These are phyloP conservation scores for Garra rufa DNA, from an alignment of 2,113 vertebrate species.

Conservation along the genomic window DNA sequence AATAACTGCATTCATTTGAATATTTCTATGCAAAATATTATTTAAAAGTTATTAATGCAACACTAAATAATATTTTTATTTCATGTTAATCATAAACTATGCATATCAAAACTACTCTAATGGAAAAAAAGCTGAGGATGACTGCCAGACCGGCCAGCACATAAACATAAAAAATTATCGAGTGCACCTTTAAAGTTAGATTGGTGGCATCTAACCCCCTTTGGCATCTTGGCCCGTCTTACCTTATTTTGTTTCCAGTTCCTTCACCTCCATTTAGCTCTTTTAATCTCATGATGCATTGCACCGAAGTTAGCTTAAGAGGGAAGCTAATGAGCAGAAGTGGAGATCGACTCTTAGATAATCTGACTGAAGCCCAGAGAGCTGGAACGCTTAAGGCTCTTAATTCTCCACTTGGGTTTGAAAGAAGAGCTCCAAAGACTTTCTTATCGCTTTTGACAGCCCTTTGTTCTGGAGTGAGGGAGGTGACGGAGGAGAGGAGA, in stretches of 20 bases:
- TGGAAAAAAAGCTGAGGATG: not conserved
- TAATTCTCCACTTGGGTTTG: conserved; percentile 46
- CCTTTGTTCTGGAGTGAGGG: conserved; percentile 35
- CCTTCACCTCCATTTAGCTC: not conserved
- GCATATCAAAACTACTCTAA: not conserved
- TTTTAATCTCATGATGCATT: conserved; percentile 16
- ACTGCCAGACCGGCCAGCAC: not conserved
- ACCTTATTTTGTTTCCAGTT: not conserved
- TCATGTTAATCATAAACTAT: not conserved
- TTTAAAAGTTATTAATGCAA: not conserved
- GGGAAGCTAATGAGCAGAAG: conserved; percentile 31
- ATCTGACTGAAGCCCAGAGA: conserved; percentile 27
- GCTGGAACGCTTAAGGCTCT: conserved; percentile 10
- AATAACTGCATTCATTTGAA: not conserved
- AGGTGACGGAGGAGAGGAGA: conserved; percentile 25
- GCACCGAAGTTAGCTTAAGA: not conserved
- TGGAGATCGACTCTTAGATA: conserved; percentile 42
- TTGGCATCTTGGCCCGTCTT: not conserved
- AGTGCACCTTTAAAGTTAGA: not conserved
- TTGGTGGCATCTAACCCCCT: not conserved
- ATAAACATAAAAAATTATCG: not conserved
- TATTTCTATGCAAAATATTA: not conserved
- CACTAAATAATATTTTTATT: not conserved
- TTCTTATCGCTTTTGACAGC: conserved; percentile 49
- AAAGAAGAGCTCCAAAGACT: conserved; percentile 27